These are phyloP conservation scores for Lethenteron reissneri DNA, from an alignment of 2,113 vertebrate species.

Conservation along the genomic window DNA sequence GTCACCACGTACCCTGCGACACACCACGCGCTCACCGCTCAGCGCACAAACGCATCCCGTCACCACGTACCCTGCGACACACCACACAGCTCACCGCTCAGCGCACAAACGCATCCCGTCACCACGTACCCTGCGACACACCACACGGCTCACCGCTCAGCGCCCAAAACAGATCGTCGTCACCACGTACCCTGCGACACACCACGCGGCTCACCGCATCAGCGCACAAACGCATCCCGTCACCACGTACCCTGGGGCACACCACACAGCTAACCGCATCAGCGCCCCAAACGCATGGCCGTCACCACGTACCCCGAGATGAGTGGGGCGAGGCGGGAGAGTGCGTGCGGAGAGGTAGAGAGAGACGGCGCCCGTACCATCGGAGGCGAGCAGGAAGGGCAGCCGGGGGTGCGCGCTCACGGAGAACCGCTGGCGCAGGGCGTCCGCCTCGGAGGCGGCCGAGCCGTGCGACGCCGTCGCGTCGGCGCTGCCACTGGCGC, in stretches of 20 bases:
- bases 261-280: no score
- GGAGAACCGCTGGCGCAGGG: slow-evolving; percentile 58
- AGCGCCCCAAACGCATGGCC: slow-evolving; percentile 12
- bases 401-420: slow-evolving; percentile 49
- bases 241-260: slow-evolving; percentile 33
- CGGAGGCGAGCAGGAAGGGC: slow-evolving; percentile 58
- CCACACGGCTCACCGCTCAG: slow-evolving; percentile 8
- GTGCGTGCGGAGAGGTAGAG: no score
- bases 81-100: no score
- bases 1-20: no score
- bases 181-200: no score
- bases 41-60: no score
- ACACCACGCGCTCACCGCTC: no score
- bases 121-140: background rate
- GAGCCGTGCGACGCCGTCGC: slow-evolving; percentile 35
- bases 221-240: slow-evolving; percentile 41
- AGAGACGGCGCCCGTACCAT: slow-evolving; percentile 22
- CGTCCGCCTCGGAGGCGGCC: slow-evolving; percentile 40
- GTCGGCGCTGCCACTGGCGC: slow-evolving; percentile 14
- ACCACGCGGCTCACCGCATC: no score
- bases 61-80: slow-evolving; percentile 57
- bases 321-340: no score
- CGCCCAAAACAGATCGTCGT: no score
- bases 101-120: slow-evolving; percentile 24
- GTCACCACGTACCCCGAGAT: slow-evolving; percentile 41